Evolutionary conservation across 2,113 vertebrate species (phyloP).

Genomic region (Platichthys stellatus): DNA sequence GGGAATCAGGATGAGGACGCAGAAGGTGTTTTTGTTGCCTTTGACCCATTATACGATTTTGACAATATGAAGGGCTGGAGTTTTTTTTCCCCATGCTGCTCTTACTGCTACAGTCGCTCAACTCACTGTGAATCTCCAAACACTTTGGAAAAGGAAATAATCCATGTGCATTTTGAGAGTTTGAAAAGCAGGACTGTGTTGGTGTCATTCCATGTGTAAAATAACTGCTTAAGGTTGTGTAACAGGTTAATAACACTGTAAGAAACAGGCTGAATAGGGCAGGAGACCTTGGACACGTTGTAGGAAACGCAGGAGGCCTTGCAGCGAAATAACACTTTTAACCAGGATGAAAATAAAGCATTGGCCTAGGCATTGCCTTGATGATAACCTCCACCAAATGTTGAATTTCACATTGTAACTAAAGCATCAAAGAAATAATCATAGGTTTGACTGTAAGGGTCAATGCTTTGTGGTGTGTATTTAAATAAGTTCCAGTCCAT

Average conservation of each 20-base stretch:
- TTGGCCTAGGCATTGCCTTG: slow-evolving; percentile 5
- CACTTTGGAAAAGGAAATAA: slow-evolving; percentile 54
- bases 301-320: slow-evolving; percentile 20
- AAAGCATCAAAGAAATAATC: slow-evolving; percentile 5
- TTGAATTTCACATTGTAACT: slow-evolving; percentile 12
- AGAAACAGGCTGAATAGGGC: not conserved
- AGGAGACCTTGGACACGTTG: slow-evolving; percentile 1
- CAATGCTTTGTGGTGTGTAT: slow-evolving; percentile 31
- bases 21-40: slow-evolving; percentile 70
- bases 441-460: slow-evolving; percentile 29
- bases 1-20: slow-evolving; percentile 34
- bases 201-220: slow-evolving; percentile 39
- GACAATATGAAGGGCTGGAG: slow-evolving; percentile 80
- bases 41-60: slow-evolving; percentile 57
- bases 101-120: slow-evolving; percentile 66
- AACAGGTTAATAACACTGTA: slow-evolving; percentile 22
- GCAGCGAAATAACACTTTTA: slow-evolving; percentile 18
- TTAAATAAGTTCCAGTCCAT: slow-evolving; percentile 30
- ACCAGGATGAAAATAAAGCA: slow-evolving; percentile 6
- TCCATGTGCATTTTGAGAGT: slow-evolving; percentile 52
- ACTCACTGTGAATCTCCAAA: slow-evolving; percentile 76
- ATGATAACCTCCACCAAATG: slow-evolving; percentile 24
- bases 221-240: slow-evolving; percentile 31
- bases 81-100: slow-evolving; percentile 72
- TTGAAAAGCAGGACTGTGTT: slow-evolving; percentile 46